Evolutionary conservation across 2,113 vertebrate species (phyloP).

Genomic region (Clarias macrocephalus): DNA sequence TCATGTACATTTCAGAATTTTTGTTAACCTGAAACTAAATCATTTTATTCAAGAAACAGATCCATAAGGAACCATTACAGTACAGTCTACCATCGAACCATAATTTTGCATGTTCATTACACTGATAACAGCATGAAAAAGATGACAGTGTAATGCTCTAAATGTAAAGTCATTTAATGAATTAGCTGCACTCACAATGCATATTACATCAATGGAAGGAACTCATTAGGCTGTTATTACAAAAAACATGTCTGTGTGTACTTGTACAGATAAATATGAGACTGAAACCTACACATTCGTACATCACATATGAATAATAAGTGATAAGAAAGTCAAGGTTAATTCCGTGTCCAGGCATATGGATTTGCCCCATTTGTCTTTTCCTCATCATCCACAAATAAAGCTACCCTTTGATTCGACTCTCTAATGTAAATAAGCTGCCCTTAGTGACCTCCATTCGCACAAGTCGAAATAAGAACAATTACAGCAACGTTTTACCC

Average conservation of each 20-base stretch:
- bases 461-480: background rate
- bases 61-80: background rate
- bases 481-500: no score
- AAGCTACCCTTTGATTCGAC: background rate
- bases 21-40: constrained; percentile 15
- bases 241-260: background rate
- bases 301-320: background rate
- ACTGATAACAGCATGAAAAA: background rate
- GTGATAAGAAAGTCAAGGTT: background rate
- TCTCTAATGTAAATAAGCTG: background rate
- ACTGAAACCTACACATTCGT: background rate
- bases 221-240: background rate
- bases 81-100: background rate
- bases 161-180: background rate
- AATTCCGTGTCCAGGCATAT: background rate
- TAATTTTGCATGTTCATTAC: background rate
- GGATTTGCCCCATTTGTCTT: background rate
- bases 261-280: no score
- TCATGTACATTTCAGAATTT: constrained; percentile 51
- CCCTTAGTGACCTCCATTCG: background rate
- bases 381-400: background rate
- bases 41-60: constrained; percentile 8
- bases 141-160: no score
- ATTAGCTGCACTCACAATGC: background rate
- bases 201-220: background rate